These are phyloP conservation scores for Eolophus roseicapilla DNA, from an alignment of 2,113 vertebrate genomes.

Conservation along the genomic window DNA sequence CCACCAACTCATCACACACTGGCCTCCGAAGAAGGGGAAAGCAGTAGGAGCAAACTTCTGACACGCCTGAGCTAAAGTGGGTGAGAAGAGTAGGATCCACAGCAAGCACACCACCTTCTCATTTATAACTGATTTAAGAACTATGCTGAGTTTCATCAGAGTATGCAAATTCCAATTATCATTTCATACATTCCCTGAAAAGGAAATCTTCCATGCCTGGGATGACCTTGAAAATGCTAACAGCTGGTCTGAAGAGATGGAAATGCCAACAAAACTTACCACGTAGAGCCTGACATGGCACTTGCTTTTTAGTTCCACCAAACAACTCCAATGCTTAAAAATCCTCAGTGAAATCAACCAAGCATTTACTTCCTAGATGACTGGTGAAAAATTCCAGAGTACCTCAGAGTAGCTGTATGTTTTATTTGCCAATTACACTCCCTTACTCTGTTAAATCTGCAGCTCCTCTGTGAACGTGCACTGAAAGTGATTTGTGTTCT, in stretches of 20 bases:
- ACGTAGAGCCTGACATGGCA: background rate
- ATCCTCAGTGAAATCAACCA: slow-evolving; percentile 13
- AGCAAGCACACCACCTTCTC: background rate
- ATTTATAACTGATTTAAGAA: slow-evolving; percentile 21
- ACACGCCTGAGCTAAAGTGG: background rate
- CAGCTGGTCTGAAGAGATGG: slow-evolving; percentile 44
- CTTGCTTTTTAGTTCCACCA: background rate
- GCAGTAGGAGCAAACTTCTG: background rate
- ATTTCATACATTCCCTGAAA: background rate
- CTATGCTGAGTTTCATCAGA: background rate
- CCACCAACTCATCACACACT: background rate
- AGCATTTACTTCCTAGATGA: background rate
- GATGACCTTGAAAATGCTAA: slow-evolving; percentile 52
- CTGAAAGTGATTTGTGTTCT: slow-evolving; percentile 51
- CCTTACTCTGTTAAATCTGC: slow-evolving; percentile 2
- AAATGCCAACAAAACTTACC: slow-evolving; percentile 33
- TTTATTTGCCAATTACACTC: slow-evolving; percentile 25
- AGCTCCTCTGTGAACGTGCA: slow-evolving; percentile 37
- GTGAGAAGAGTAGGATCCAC: background rate
- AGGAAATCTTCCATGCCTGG: slow-evolving; percentile 3
- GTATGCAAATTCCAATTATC: slow-evolving; percentile 11
- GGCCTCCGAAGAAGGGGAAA: background rate
- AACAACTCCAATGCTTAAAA: background rate
- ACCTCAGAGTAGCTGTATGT: background rate
- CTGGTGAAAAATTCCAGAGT: slow-evolving; percentile 10